Conservation (phyloP, 92 coral and sea anemone genomes). For the Virgularia gustaviana region DNA sequence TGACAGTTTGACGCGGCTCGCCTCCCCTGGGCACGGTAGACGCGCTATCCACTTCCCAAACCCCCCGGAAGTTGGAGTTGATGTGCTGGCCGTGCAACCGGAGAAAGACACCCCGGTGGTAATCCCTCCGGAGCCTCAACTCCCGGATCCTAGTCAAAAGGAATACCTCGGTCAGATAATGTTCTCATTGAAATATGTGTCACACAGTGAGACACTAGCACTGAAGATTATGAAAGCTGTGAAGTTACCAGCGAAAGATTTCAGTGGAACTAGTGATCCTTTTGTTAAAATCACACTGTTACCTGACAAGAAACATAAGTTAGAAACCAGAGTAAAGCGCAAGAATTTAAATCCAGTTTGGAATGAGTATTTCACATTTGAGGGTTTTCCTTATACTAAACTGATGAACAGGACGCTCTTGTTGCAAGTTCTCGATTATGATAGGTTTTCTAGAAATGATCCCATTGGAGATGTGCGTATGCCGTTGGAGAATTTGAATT, state of each 20-base stretch:
- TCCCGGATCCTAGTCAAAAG: slow-evolving; percentile 53
- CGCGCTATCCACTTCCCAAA: slow-evolving; percentile 72
- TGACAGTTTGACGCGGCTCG: slow-evolving; percentile 50
- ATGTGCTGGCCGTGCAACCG: slow-evolving; percentile 78
- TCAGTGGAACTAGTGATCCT: slow-evolving; percentile 97
- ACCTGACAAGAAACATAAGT: slow-evolving; percentile 87
- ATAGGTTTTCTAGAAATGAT: slow-evolving; percentile 94
- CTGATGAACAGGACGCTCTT: slow-evolving; percentile 74
- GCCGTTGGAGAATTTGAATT: slow-evolving; percentile 75
- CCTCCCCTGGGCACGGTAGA: slow-evolving; percentile 55
- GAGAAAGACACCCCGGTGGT: slow-evolving; percentile 43
- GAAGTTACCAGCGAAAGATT: slow-evolving; percentile 91
- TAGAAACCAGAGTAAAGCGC: slow-evolving; percentile 86
- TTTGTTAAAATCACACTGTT: slow-evolving; percentile 87
- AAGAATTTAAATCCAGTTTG: slow-evolving; percentile 90
- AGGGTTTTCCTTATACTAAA: slow-evolving; percentile 88
- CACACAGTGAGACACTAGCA: slow-evolving; percentile 66
- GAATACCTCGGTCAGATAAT: slow-evolving; percentile 80
- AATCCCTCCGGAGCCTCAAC: slow-evolving; percentile 80
- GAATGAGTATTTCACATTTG: slow-evolving; percentile 93
- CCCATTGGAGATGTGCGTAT: slow-evolving; percentile 90
- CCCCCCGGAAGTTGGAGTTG: slow-evolving; percentile 74
- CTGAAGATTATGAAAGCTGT: slow-evolving; percentile 82
- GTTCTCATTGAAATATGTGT: slow-evolving; percentile 80
- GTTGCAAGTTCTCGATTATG: slow-evolving; percentile 91